Evolutionary conservation across 2,797 vertebrate genomes (phyloP), one percentile per base, ranked within the genome.

Genomic region (Lindbergichthys nudifrons): DNA sequence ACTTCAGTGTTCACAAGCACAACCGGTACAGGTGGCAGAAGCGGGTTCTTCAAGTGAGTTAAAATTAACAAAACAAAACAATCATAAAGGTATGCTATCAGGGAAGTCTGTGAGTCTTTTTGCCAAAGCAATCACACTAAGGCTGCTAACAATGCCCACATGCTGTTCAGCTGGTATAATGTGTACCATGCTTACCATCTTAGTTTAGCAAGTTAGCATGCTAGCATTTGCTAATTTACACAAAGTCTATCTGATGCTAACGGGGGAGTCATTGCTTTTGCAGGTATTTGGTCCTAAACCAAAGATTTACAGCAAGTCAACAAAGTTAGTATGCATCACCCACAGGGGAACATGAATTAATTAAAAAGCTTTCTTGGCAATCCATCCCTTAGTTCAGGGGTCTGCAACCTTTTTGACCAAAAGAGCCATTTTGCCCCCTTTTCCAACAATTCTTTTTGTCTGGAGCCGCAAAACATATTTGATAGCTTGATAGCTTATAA

Each of bases 11-110:
- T 60, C 92, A 95, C 79, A 96, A 96, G 86, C 90, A 93, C 43
- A 84, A 84, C 53, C 93, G 88, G 48, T 96, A 94, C 76, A 89
- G 94, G 47, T 95, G 95, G 94, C 95, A 96, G 92, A 95, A 98
- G 69, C 66, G 94, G 0, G 92, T 96, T 70, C 77, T 96, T 59
- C 94, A 96, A 95, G 94, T 95, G 86, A 89, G 78, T 58, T 14
- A 2, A 5, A 36, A 26, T 18, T 10, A 57, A 15, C 3, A 39
- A 32, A 15, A 30, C 16, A 23, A 30, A 12, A 21, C 1, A 7
- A n/a, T 45, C 7, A 5, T 0, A 13, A 15, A 39, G 56, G 18
- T 9, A 3, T 10, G 50, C 23, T 42, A 23, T 18, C 56, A 42
- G 32, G 19, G 32, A 36, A 36, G 32, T 64, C 46, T 58, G 36